Base-by-base conservation (phyloP, 2,888 invertebrate species). In the Hecatera dysodea region DNA sequence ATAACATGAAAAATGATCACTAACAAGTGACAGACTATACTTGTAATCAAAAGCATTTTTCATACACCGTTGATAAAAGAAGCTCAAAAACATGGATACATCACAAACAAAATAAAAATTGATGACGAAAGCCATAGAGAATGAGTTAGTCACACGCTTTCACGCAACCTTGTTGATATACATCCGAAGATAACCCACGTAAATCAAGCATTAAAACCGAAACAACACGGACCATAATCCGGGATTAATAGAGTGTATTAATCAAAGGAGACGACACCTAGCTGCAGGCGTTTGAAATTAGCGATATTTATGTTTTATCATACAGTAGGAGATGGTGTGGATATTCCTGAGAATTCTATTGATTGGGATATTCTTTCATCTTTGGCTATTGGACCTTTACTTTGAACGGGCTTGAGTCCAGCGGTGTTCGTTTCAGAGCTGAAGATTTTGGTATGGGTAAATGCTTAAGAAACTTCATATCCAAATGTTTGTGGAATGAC, bases 191-290 rank as follows among this genome's bases (percentile, higher is more conserved):
- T 76, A 80, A 53, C 59, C 67, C 77, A 77, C 76, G 78, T 86
- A 87, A 86, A 89, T 87, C 85, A 85, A 84, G 70, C 67, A 82
- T 80, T 84, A 78, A 86, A 87, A 81, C 81, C 84, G 72, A 86
- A 86, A 87, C 86, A 88, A 85, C 86, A 81, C 76, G 71, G 74
- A 80, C 86, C 86, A 88, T 90, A 89, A 92, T 90, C 88, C 87
- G 79, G 88, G 90, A 91, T 92, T 89, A 92, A 89, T 90, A 87
- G n/a, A n/a, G 80, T 72, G 89, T 82, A 92, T 92, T 92, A 90
- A 90, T 93, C 91, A 91, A 87, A 75, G 78, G 75, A 80, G 81
- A 87, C 85, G 90, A 91, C 90, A 89, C 80, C 83, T 82, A 88
- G 86, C 88, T 83, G 79, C 83, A 81, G 86, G 87, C 87, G 88